Evolutionary conservation across 2,113 vertebrate genomes (phyloP), one percentile per base, ranked within the genome.

Genomic region (Amblyopsis rosae): DNA sequence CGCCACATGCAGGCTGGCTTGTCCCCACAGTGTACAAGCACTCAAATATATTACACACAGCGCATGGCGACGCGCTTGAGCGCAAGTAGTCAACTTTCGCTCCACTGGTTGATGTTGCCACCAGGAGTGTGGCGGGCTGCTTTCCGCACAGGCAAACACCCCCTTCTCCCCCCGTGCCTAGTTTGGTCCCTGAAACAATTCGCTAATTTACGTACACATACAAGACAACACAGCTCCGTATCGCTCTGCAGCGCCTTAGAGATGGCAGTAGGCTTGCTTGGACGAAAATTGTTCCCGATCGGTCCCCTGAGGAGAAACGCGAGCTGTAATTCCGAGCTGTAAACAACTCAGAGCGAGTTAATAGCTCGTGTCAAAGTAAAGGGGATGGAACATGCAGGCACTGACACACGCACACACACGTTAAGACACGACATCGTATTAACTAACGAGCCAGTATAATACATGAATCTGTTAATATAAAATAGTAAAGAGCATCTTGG

Each of bases 171-270:
- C 45, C 72, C 51, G 70, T 69, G 83, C 72, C 77, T 82, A 77
- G 84, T 77, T 57, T 67, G 10, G 12, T 32, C 19, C 10, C 77
- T 65, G 77, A 79, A 26, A 12, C 57, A 32, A 66, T 81, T 65
- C 4, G 35, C 35, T 41, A 41, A 41, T 41, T 41, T 41, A 41
- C 7, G 35, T 41, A 41, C 26, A 26, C 26, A 26, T 26, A 26
- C 26, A 41, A 85, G 81, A 82, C 86, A 77, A 80, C 73, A 77
- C 76, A 86, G 88, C 82, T 84, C 78, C 82, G 74, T 62, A 16
- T 65, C 35, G n/a, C 13, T 69, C 73, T 83, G 65, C 10, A 45
- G 71, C 69, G 73, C 62, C 9, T 5, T 63, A 32, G 32, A 51
- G 16, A 17, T 51, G 69, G 72, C 9, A 0, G 62, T 76, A 82